Evolutionary conservation across 2,797 vertebrate genomes (phyloP).

Genomic region (Scomberomorus guttatus): DNA sequence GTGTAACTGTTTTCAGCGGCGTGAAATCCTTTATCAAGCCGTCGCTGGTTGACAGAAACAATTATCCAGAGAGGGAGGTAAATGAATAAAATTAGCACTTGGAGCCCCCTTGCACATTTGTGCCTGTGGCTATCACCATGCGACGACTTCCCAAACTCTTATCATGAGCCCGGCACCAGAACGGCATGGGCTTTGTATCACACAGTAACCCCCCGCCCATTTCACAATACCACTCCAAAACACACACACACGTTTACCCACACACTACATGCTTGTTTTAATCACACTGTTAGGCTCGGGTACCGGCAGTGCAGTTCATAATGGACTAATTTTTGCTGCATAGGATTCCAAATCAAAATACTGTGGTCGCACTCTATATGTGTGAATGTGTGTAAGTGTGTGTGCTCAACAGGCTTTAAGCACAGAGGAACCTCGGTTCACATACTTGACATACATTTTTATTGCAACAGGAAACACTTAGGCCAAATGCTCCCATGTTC

Average conservation of each 20-base stretch:
- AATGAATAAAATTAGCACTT: slow-evolving; percentile 87
- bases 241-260: slow-evolving; percentile 21
- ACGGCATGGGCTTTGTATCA: slow-evolving; percentile 62
- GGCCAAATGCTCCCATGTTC: slow-evolving; percentile 81
- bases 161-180: slow-evolving; percentile 71
- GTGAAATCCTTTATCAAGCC: slow-evolving; percentile 87
- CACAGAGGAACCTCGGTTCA: slow-evolving; percentile 71
- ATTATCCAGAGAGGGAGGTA: slow-evolving; percentile 86
- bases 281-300: slow-evolving; percentile 62
- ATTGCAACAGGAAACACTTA: slow-evolving; percentile 85
- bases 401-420: slow-evolving; percentile 47
- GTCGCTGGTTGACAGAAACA: slow-evolving; percentile 87
- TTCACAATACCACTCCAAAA: slow-evolving; percentile 48
- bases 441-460: slow-evolving; percentile 83
- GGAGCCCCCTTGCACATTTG: slow-evolving; percentile 78
- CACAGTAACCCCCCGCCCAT: slow-evolving; percentile 54
- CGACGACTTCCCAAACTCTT: slow-evolving; percentile 81
- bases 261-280: slow-evolving; percentile 48
- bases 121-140: slow-evolving; percentile 78
- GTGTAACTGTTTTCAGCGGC: slow-evolving; percentile 84
- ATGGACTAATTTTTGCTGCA: slow-evolving; percentile 43
- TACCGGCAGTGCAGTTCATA: slow-evolving; percentile 44
- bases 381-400: slow-evolving; percentile 28
- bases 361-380: slow-evolving; percentile 24
- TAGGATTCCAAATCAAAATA: slow-evolving; percentile 47